Base-by-base conservation (phyloP, 2,113 vertebrate genomes). In the Struthidea cinerea region DNA sequence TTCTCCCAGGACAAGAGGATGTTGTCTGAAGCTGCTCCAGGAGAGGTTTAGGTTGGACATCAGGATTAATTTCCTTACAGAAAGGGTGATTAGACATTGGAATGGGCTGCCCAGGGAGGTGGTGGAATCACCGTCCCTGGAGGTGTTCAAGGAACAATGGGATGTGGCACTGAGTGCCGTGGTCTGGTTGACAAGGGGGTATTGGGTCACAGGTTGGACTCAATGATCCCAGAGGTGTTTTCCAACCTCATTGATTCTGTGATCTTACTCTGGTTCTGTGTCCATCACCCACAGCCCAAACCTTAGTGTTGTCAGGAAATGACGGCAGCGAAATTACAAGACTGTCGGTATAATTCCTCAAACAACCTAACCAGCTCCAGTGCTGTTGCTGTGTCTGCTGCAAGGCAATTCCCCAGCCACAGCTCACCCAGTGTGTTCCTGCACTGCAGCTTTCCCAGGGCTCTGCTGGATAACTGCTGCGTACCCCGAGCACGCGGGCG, bases 401-500 rank as follows among this genome's bases (percentile, higher is more conserved):
- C 63, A 24, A n/a, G 89, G 3, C 7, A 57, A 52, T 41, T 94
- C 68, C 92, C 87, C 81, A 81, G 42, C 19, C 63, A 26, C 1
- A 21, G 10, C 50, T 59, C 8, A 1, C 46, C 27, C 83, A 6
- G 2, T 9, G 1, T 20, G 57, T 28, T 67, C 70, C 70, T 73
- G 64, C 70, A 3, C 46, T 59, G 12, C 85, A 14, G 69, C 76
- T 59, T 44, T 55, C 35, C 33, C 87, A 32, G 35, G 87, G 57
- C 50, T 24, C 55, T 67, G 77, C 57, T 42, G 53, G 56, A 11
- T 44, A 53, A 73, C 64, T 35, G 47, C 82, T 1, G 17, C 0
- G 22, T 3, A 24, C 3, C 67, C 39, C 8, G 16, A 13, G 7
- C 30, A 1, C 26, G 0, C 4, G 57, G 27, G 6, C 42, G 50